Evolutionary conservation across 2,797 vertebrate species (phyloP).

Genomic region (Notolepis coatsorum): DNA sequence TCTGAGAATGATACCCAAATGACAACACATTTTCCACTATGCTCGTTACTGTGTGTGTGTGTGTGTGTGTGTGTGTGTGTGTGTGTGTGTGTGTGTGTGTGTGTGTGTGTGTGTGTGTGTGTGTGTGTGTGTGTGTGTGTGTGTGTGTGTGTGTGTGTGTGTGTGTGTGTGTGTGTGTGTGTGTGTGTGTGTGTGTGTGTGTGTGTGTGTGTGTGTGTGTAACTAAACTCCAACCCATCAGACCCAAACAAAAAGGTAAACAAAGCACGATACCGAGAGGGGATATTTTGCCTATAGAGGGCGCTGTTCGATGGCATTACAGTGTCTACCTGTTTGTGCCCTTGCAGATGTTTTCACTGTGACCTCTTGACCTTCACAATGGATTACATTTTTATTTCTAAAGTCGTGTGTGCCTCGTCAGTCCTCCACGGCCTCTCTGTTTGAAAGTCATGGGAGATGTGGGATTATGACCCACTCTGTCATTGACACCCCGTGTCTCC

Average conservation of each 20-base stretch:
- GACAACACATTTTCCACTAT: constrained; percentile 60
- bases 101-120: not conserved
- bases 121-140: not conserved
- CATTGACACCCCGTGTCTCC: constrained; percentile 30
- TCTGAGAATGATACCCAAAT: constrained; percentile 60
- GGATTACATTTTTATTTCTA: too few relatives aligned
- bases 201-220: too few relatives aligned
- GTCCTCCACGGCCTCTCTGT: constrained; percentile 26
- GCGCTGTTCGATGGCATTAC: too few relatives aligned
- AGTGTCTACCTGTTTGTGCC: constrained; percentile 23
- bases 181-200: too few relatives aligned
- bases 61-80: constrained; percentile 10
- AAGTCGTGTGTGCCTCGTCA: too few relatives aligned
- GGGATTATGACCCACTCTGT: constrained; percentile 48
- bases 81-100: not conserved
- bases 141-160: not conserved
- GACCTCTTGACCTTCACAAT: not conserved
- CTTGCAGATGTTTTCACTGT: not conserved
- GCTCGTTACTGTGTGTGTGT: constrained; percentile 17
- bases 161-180: too few relatives aligned
- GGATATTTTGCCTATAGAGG: too few relatives aligned
- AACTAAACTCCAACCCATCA: too few relatives aligned
- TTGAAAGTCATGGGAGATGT: constrained; percentile 25
- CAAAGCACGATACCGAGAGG: too few relatives aligned
- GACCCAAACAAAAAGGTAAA: too few relatives aligned